A percentile compares a stretch with the other conserved stretches of the same genome.
These are phyloP conservation scores for Amphipoea oculea DNA, from an alignment of 2,888 invertebrate species.

Conservation along the genomic window DNA sequence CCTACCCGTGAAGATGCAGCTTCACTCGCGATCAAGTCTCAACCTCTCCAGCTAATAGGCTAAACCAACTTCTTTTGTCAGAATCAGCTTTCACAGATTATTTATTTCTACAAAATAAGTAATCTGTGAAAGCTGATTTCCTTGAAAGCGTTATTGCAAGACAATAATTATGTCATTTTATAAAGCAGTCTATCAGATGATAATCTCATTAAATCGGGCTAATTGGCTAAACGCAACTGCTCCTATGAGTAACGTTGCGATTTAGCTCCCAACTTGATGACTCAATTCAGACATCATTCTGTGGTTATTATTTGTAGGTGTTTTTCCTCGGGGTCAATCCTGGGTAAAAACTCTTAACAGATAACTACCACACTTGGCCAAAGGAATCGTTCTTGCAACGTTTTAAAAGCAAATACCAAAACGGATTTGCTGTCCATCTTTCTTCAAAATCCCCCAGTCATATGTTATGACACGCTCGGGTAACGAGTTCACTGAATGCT, in stretches of 20 bases:
- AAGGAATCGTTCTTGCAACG: constrained; percentile 26
- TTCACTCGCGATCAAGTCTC: background rate
- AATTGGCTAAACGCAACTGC: constrained; percentile 15
- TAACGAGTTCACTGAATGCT: background rate
- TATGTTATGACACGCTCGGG: background rate
- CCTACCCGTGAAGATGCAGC: background rate
- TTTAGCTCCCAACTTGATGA: constrained; percentile 23
- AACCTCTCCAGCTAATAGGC: background rate
- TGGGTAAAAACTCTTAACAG: constrained; percentile 7
- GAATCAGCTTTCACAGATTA: constrained; percentile 53
- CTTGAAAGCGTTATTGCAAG: background rate
- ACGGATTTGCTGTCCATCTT: constrained; percentile 13
- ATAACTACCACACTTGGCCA: constrained; percentile 1
- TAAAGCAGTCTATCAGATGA: background rate
- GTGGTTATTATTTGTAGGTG: constrained; percentile 6
- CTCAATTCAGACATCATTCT: background rate
- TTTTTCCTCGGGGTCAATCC: background rate
- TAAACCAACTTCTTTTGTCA: background rate
- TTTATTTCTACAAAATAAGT: constrained; percentile 35
- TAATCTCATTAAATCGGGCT: constrained; percentile 19
- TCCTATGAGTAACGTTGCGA: background rate
- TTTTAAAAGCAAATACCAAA: constrained; percentile 16
- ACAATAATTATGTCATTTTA: background rate
- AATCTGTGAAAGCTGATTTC: constrained; percentile 54
- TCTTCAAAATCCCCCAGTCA: constrained; percentile 3